Evolutionary conservation across 2,797 vertebrate species (phyloP).

Genomic region (Geotria australis): DNA sequence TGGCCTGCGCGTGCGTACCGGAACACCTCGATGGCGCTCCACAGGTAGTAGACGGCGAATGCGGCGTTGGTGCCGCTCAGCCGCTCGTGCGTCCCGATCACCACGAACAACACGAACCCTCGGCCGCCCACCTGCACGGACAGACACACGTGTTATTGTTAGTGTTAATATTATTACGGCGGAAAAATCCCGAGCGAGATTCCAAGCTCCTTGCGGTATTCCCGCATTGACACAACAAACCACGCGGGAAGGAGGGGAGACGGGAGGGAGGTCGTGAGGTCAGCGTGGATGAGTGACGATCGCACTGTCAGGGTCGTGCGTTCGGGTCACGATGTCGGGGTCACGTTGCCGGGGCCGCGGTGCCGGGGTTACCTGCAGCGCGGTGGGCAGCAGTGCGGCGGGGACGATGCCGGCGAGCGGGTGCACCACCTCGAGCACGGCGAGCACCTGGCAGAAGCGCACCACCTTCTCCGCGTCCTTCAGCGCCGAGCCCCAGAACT

Average conservation of each 20-base stretch:
- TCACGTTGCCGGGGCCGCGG: no score
- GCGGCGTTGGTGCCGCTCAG: constrained; percentile 69
- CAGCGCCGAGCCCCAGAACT: not conserved
- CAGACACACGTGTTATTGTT: no score
- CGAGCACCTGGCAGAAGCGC: constrained; percentile 82
- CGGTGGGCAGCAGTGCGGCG: constrained; percentile 27
- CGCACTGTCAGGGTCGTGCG: no score
- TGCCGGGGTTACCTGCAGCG: constrained; percentile 74
- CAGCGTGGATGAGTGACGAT: no score
- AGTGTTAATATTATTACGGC: no score
- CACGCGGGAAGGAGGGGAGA: no score
- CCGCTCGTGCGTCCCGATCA: constrained; percentile 55
- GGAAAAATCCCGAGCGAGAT: no score
- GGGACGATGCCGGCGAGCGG: constrained; percentile 44
- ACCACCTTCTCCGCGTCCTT: constrained; percentile 33
- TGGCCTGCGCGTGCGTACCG: constrained; percentile 23
- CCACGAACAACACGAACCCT: constrained; percentile 63
- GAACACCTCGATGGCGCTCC: constrained; percentile 58
- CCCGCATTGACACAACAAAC: no score
- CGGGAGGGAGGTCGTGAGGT: no score
- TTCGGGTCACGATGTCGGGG: no score
- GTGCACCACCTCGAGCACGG: constrained; percentile 49
- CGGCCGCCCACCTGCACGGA: constrained; percentile 41
- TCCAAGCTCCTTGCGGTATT: no score
- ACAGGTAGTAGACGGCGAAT: constrained; percentile 70